Evolutionary conservation across 2,113 vertebrate species (phyloP), one percentile per base, ranked within the genome.

Genomic region (Sinocyclocheilus anshuiensis): DNA sequence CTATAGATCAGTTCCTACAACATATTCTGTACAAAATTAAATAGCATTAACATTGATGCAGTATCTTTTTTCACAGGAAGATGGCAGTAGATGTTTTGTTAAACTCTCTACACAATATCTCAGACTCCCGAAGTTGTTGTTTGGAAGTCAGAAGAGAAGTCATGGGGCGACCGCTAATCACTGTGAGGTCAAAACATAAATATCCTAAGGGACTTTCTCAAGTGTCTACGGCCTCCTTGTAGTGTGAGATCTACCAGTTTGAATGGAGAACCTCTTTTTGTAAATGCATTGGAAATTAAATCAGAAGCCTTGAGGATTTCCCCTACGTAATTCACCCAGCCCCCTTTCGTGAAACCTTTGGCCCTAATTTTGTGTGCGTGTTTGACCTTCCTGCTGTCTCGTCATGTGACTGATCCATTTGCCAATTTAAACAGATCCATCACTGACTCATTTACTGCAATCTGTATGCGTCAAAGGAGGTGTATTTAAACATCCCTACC

Each of bases 281-380:
- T 91, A 92, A 93, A 92, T 88, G 86, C 87, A 59, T 82, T 83
- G 87, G 90, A 94, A 94, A 95, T 93, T 90, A 94, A 94, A 94
- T 93, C 86, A 89, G 89, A 93, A 94, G 91, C 93, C 77, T 77
- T 69, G 88, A 91, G 93, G 91, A 93, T 93, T 92, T 81, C 84
- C 80, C 81, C 63, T 90, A 83, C 87, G 87, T 89, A 87, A 67
- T 61, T 33, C 69, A 63, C 33, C 48, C 78, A 82, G 63, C 36
- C 72, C 63, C 39, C 61, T 69, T 78, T 89, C 69, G 87, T 71
- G 83, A 83, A 75, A 82, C 81, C 81, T 53, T 82, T 84, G 82
- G 33, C 76, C 84, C 84, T 69, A 85, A 79, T 78, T 77, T 67
- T 9, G 20, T 55, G 7, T 80, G 63, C 12, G 9, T 79, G 29